Percentiles rank a stretch among this genome's conserved stretches.
Conservation (phyloP, 2,888 invertebrate species). For the Tupiocoris notatus region DNA sequence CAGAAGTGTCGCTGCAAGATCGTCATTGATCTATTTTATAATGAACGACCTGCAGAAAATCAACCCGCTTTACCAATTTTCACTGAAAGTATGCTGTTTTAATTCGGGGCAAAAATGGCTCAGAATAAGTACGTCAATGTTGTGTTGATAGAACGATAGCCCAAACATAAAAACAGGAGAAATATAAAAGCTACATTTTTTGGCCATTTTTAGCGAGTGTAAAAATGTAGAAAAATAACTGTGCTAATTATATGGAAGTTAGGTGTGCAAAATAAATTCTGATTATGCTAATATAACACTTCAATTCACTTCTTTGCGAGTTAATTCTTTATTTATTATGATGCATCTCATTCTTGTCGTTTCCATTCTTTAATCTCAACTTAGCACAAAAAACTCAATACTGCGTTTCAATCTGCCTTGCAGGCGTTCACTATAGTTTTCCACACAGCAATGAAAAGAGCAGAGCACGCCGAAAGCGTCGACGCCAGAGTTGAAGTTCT, state of each 20-base stretch:
- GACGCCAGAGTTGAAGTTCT: conserved; percentile 71
- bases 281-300: no score
- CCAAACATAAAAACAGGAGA: no score
- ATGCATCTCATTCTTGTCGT: no score
- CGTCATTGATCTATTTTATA: conserved; percentile 89
- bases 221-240: no score
- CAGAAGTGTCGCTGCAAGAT: conserved; percentile 78
- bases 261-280: no score
- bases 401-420: background rate
- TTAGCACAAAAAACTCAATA: background rate
- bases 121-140: no score
- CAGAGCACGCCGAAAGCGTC: conserved; percentile 68
- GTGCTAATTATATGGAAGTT: no score
- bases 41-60: conserved; percentile 88
- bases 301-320: no score
- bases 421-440: conserved; percentile 87
- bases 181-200: no score
- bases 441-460: conserved; percentile 73
- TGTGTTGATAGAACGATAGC: background rate
- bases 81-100: conserved; percentile 64
- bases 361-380: no score
- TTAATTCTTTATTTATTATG: no score
- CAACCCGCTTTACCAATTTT: conserved; percentile 94
- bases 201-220: no score
- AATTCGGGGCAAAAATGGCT: background rate